Percentiles rank a stretch among this genome's conserved stretches.
phyloP scores from a whole-genome alignment of 2,797 vertebrate species.

The Sparidentex hasta region DNA sequence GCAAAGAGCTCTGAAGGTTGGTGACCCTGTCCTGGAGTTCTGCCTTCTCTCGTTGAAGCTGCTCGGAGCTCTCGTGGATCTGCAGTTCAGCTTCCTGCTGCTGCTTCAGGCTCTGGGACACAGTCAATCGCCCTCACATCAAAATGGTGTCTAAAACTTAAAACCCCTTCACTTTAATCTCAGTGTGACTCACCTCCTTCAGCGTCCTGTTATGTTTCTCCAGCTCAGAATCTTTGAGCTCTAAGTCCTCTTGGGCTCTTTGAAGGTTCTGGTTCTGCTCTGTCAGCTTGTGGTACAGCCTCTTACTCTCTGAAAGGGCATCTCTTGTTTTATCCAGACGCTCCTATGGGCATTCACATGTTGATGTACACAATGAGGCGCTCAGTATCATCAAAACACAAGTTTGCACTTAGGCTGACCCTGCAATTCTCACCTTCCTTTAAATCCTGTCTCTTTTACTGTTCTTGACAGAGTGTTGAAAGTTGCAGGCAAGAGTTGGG shows the following conservation, averaged over 20 bases:
- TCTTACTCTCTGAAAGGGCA: conserved; percentile 83
- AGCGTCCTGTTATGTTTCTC: conserved; percentile 75
- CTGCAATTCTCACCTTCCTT: conserved; percentile 16
- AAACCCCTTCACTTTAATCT: not conserved
- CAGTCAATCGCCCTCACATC: conserved; percentile 18
- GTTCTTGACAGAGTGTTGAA: conserved; percentile 37
- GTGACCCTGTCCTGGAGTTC: conserved; percentile 77
- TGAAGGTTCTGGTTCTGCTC: conserved; percentile 79
- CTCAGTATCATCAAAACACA: conserved; percentile 26
- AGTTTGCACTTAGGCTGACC: conserved; percentile 26
- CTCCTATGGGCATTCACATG: conserved; percentile 76
- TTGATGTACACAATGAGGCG: conserved; percentile 31
- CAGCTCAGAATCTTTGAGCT: conserved; percentile 76
- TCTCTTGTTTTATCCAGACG: conserved; percentile 81
- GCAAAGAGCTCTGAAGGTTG: conserved; percentile 74
- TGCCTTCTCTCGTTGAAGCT: conserved; percentile 74
- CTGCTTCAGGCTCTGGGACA: conserved; percentile 77
- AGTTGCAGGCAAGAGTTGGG: conserved; percentile 17
- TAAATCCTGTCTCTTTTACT: conserved; percentile 31
- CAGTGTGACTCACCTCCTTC: conserved; percentile 77
- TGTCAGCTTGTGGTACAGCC: conserved; percentile 78
- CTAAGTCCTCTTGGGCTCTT: conserved; percentile 72
- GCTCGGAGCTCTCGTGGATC: conserved; percentile 58
- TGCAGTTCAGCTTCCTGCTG: conserved; percentile 78
- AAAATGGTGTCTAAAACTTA: conserved; percentile 22